Evolutionary conservation across 2,888 invertebrate species (phyloP).

Genomic region (Lacanobia wlatinum): DNA sequence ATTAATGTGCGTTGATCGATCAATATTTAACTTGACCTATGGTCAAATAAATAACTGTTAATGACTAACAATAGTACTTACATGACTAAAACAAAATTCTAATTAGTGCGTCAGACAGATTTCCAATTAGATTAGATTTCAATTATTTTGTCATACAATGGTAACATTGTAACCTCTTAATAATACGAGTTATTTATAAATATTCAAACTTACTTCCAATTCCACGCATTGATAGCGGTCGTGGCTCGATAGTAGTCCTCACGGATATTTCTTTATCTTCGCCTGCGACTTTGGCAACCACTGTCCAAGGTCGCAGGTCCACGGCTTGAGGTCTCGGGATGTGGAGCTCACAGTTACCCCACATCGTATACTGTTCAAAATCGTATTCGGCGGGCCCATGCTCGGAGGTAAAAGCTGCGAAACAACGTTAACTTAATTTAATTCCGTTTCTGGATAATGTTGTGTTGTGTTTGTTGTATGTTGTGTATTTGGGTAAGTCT

Average conservation of each 20-base stretch:
- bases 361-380: not conserved
- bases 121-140: too few species aligned
- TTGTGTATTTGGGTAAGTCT: too few species aligned
- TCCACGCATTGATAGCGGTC: not conserved
- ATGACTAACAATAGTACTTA: too few species aligned
- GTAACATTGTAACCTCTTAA: too few species aligned
- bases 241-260: constrained; percentile 4
- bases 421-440: not conserved
- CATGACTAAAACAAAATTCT: too few species aligned
- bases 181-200: not conserved
- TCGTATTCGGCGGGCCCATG: constrained; percentile 70
- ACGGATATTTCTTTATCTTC: constrained; percentile 72
- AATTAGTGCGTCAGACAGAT: too few species aligned
- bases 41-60: too few species aligned
- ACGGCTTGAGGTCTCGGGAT: constrained; percentile 66
- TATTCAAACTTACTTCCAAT: constrained; percentile 2
- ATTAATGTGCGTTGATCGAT: too few species aligned
- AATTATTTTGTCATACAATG: too few species aligned
- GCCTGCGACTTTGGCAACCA: constrained; percentile 74
- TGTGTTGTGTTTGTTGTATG: too few species aligned
- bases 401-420: constrained; percentile 77
- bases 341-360: constrained; percentile 71
- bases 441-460: not conserved
- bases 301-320: constrained; percentile 81
- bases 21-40: too few species aligned